These are phyloP conservation scores for Otolemur crassicaudatus DNA, from an alignment of 2,797 vertebrate genomes.

Conservation along the genomic window DNA sequence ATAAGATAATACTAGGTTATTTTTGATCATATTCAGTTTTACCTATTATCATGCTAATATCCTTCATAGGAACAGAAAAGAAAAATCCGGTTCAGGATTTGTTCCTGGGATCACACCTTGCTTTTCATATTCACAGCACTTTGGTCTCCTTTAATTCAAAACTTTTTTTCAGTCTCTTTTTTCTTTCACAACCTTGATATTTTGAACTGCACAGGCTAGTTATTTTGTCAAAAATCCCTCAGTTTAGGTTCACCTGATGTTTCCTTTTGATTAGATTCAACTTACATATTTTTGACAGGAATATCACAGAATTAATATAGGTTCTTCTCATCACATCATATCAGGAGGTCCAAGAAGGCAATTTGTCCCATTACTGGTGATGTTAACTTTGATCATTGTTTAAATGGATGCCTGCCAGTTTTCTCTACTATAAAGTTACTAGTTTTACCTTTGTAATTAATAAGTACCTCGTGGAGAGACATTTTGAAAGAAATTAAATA, in stretches of 20 bases:
- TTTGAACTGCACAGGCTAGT: neutral
- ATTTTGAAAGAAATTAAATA: slow-evolving; percentile 1
- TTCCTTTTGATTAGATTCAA: slow-evolving; percentile 36
- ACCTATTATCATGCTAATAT: neutral
- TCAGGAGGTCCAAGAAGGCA: neutral
- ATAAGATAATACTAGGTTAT: neutral
- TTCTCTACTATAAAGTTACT: neutral
- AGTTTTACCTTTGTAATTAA: slow-evolving; percentile 1
- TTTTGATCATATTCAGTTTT: neutral
- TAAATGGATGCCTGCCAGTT: neutral
- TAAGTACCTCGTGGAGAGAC: neutral
- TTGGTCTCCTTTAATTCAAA: neutral
- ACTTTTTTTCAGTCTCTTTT: neutral
- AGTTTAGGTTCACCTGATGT: neutral
- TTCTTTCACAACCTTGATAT: neutral
- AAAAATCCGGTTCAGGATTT: neutral
- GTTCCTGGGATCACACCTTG: neutral
- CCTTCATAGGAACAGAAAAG: neutral
- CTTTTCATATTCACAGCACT: neutral
- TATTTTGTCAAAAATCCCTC: slow-evolving; percentile 12
- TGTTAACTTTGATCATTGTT: slow-evolving; percentile 12
- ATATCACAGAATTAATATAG: neutral
- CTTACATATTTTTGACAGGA: slow-evolving; percentile 2
- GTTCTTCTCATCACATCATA: neutral
- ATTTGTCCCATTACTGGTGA: neutral